A percentile compares a stretch with the other conserved stretches of the same genome.
phyloP scores from a whole-genome alignment of 92 coral and sea anemone genomes.

The Anthopleura xanthogrammica region DNA sequence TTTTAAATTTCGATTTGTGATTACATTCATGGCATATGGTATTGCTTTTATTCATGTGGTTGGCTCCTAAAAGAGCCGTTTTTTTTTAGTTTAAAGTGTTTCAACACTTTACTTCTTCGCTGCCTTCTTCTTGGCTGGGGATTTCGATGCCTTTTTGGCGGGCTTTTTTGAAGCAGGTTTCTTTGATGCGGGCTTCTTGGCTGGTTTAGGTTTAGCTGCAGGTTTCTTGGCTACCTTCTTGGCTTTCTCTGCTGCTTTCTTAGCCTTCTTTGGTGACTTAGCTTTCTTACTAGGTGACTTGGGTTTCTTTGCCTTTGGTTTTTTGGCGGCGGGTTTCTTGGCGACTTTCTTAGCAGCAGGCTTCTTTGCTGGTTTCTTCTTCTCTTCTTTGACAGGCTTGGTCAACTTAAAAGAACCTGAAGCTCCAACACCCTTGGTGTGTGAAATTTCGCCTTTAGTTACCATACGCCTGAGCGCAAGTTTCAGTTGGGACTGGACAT shows the following conservation, averaged over 20 bases:
- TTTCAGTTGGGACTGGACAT: slow-evolving; percentile 29
- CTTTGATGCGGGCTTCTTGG: neutral
- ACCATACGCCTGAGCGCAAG: slow-evolving; percentile 35
- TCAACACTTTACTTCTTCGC: slow-evolving; percentile 9
- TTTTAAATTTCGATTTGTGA: too few relatives aligned
- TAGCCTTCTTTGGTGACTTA: neutral
- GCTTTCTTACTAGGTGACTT: slow-evolving; percentile 13
- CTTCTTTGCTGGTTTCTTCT: slow-evolving; percentile 15
- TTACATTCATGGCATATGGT: slow-evolving; percentile 11
- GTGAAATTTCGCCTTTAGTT: slow-evolving; percentile 5
- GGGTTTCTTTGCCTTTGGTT: neutral
- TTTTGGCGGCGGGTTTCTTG: neutral
- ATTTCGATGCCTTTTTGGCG: neutral
- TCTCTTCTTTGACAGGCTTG: slow-evolving; percentile 44
- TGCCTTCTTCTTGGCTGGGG: neutral
- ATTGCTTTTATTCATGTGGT: slow-evolving; percentile 33
- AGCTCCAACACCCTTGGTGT: slow-evolving; percentile 44
- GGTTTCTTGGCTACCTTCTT: neutral
- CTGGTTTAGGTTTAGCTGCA: neutral
- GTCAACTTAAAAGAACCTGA: slow-evolving; percentile 54
- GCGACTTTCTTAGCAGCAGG: slow-evolving; percentile 12
- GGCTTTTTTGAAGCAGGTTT: neutral
- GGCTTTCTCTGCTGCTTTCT: neutral
- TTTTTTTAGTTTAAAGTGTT: neutral
- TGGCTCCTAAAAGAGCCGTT: slow-evolving; percentile 52